phyloP scores from a whole-genome alignment of 1,140 invertebrate species.

The Drosophila paulistorum region DNA sequence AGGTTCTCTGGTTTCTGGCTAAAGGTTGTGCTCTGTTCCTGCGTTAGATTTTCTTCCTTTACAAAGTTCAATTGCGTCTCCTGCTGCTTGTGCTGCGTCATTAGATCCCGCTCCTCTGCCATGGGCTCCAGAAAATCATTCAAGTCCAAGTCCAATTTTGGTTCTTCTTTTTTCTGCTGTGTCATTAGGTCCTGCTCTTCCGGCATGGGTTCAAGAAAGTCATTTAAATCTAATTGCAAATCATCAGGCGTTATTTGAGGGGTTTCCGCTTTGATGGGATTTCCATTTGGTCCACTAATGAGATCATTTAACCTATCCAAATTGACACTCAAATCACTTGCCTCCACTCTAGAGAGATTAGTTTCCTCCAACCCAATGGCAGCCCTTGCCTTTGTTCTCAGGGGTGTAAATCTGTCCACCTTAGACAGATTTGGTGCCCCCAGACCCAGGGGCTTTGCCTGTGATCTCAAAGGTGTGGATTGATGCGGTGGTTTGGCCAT shows the following conservation, averaged over 20 bases:
- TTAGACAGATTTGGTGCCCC: slow-evolving; percentile 2
- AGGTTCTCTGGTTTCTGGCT: slow-evolving; percentile 16
- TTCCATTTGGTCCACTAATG: slow-evolving; percentile 32
- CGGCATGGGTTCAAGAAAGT: slow-evolving; percentile 67
- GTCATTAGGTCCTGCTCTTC: slow-evolving; percentile 52
- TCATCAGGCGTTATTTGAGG: slow-evolving; percentile 22
- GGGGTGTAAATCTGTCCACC: slow-evolving; percentile 50
- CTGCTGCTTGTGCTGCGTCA: neutral
- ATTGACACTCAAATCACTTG: slow-evolving; percentile 42
- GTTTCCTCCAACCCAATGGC: slow-evolving; percentile 13
- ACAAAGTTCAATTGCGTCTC: slow-evolving; percentile 21
- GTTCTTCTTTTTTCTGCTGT: neutral
- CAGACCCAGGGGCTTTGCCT: neutral
- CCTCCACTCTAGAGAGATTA: slow-evolving; percentile 14
- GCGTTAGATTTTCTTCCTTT: slow-evolving; percentile 48
- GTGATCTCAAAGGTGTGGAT: slow-evolving; percentile 51
- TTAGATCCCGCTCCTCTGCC: slow-evolving; percentile 56
- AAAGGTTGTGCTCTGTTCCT: neutral
- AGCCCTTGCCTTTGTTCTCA: slow-evolving; percentile 16
- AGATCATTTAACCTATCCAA: slow-evolving; percentile 56
- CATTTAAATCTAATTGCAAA: slow-evolving; percentile 62
- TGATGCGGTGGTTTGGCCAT: slow-evolving; percentile 22
- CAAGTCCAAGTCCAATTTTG: slow-evolving; percentile 53
- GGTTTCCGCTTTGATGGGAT: slow-evolving; percentile 3
- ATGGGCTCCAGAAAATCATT: slow-evolving; percentile 69